Percentiles rank a stretch among this genome's conserved stretches.
phyloP scores from a whole-genome alignment of 2,888 invertebrate species.

The Parnassius orleans region DNA sequence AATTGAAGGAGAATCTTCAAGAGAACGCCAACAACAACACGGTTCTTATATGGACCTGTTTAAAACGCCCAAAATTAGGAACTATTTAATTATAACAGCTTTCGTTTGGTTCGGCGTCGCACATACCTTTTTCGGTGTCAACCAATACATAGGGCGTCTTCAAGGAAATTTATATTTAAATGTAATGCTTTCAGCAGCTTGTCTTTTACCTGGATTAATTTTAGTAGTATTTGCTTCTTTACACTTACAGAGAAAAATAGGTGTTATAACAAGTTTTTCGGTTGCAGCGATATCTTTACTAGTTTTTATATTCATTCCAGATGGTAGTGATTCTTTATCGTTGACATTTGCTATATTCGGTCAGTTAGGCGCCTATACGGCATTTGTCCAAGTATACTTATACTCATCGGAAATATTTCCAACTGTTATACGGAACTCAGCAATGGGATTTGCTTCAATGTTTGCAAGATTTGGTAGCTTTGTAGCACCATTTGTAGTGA shows the following conservation, averaged over 20 bases:
- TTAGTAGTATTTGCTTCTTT: constrained; percentile 54
- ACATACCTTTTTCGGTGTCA: constrained; percentile 90
- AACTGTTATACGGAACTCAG: constrained; percentile 88
- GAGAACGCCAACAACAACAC: constrained; percentile 39
- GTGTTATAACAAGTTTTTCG: constrained; percentile 53
- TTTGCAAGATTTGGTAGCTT: constrained; percentile 86
- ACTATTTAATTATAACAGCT: constrained; percentile 84
- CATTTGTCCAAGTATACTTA: constrained; percentile 85
- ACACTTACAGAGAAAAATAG: constrained; percentile 56
- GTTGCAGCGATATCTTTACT: constrained; percentile 55
- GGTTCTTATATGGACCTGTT: constrained; percentile 83
- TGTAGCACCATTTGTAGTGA: constrained; percentile 84
- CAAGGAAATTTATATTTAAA: constrained; percentile 90
- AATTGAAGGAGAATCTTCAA: constrained; percentile 48
- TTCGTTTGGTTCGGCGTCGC: constrained; percentile 90
- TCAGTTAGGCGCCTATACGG: constrained; percentile 86
- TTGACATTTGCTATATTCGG: constrained; percentile 87
- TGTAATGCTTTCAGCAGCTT: constrained; percentile 85
- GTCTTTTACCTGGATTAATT: constrained; percentile 53
- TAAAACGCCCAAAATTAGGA: constrained; percentile 84
- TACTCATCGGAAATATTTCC: constrained; percentile 91
- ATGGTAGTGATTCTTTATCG: constrained; percentile 56
- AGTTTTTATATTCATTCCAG: constrained; percentile 59
- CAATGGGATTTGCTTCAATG: constrained; percentile 87
- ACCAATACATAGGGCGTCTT: constrained; percentile 88